A percentile compares a stretch with the other conserved stretches of the same genome.
phyloP scores from a whole-genome alignment of 2,797 vertebrate species.

The Gymnodraco acuticeps region DNA sequence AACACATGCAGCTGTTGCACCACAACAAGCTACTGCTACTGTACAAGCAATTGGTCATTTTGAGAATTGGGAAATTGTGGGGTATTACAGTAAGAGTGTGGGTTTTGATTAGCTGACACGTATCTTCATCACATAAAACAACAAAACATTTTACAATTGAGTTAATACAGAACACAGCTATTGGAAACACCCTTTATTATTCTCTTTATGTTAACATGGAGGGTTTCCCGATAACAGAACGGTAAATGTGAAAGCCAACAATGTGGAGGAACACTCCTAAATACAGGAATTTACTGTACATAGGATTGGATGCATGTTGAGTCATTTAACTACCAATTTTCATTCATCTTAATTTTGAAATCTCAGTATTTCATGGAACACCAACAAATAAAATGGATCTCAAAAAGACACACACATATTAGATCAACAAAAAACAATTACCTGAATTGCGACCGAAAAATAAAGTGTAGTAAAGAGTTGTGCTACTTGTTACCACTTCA shows the following conservation, averaged over 20 bases:
- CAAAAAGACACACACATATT: background rate
- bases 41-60: background rate
- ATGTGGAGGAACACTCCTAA: background rate
- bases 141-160: constrained; percentile 10
- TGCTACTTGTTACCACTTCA: constrained; percentile 41
- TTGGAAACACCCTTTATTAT: constrained; percentile 13
- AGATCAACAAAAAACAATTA: background rate
- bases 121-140: background rate
- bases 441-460: constrained; percentile 1
- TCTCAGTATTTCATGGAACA: background rate
- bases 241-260: background rate
- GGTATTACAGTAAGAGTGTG: background rate
- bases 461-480: constrained; percentile 1
- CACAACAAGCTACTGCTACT: background rate
- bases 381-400: background rate
- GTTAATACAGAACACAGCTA: constrained; percentile 8
- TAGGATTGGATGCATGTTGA: background rate
- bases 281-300: background rate
- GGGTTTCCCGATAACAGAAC: constrained; percentile 5
- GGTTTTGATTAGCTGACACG: constrained; percentile 8
- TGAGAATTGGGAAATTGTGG: constrained; percentile 2
- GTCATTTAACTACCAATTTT: background rate
- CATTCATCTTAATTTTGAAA: background rate
- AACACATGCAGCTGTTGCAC: constrained; percentile 6
- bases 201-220: constrained; percentile 11